Evolutionary conservation across 2,113 vertebrate genomes (phyloP), one percentile per base, ranked within the genome.

Genomic region (Labeo catla): DNA sequence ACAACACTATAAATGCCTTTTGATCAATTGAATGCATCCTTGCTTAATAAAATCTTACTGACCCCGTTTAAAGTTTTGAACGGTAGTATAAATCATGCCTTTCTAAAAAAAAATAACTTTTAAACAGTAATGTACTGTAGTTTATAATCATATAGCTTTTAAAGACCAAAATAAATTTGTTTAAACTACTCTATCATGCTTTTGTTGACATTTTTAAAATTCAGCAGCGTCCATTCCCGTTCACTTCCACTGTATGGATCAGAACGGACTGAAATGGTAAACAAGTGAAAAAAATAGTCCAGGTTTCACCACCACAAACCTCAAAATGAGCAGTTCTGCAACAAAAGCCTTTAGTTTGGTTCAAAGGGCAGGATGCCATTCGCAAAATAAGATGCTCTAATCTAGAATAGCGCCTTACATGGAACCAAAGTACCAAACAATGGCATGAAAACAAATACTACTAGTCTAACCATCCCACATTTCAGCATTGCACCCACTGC

Each of bases 311-410:
- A n/a, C 21, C 57, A 61, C 57, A 61, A 8, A n/a, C 57, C 57
- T 61, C 57, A 43, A 19, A 72, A 43, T 43, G 16, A 43, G 36
- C 66, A 43, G 36, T 72, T 43, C 68, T 10, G 16, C 16, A 5
- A 72, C 4, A 72, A 72, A 43, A 72, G 68, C 15, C 36, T 70
- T 70, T 70, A 19, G 68, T 45, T 72, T 72, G 68, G 68, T 70
- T 21, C 66, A 45, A 45, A 21, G 39, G 8, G 16, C 39, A 43
- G 68, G 68, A 43, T 45, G 39, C 39, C 68, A 45, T 72, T 72
- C 39, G 21, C 4, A 72, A 45, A 72, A 11, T 11, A 0, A n/a
- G 16, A 43, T 1, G 9, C 19, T 72, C 39, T 72, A 45, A 45
- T 73, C 70, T 12, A 45, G 70, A 45, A 45, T 11, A 73, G 39